Base-by-base conservation (phyloP, 2,888 invertebrate species). In the Temnothorax ravouxi region DNA sequence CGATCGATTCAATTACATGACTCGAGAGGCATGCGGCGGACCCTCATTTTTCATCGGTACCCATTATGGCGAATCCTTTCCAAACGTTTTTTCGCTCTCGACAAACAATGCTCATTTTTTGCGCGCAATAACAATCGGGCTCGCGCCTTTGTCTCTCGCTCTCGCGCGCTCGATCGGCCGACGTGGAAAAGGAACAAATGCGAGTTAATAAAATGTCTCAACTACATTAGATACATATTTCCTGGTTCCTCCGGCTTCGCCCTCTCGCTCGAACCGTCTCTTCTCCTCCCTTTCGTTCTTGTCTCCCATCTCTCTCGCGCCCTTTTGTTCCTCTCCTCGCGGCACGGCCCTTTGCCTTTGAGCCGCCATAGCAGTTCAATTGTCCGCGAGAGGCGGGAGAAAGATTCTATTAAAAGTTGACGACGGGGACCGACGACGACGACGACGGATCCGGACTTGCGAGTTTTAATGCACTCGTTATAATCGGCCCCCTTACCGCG, bases 331-430 rank as follows among this genome's bases (percentile, higher is more conserved):
- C 75, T 77, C 62, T 74, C 61, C 59, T 66, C 9, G 29, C 52
- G 2, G 44, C 72, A 47, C 62, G 34, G 69, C 80, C 80, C 77
- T 87, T 79, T 84, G 54, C 75, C 85, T 69, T 67, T 72, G 83
- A 77, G 80, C 85, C 64, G 85, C 84, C 88, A 83, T 88, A 85
- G 85, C 86, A 87, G 90, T 88, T 92, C 92, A 91, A 93, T 93
- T 92, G 92, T 92, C 88, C 91, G 88, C 86, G 88, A 89, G 87
- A 87, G 88, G 86, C 84, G 80, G 89, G 86, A 87, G 87, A 92
- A 88, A 91, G 92, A 93, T 92, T 92, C 93, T 92, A 93, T 93
- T 93, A 93, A 93, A 93, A 93, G 92, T 93, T 92, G 92, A 92
- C 91, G 92, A 89, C 88, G 90, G 77, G 79, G 84, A 89, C 69